Conservation (phyloP, 2,113 vertebrate genomes). For the Oryzias curvinotus region DNA sequence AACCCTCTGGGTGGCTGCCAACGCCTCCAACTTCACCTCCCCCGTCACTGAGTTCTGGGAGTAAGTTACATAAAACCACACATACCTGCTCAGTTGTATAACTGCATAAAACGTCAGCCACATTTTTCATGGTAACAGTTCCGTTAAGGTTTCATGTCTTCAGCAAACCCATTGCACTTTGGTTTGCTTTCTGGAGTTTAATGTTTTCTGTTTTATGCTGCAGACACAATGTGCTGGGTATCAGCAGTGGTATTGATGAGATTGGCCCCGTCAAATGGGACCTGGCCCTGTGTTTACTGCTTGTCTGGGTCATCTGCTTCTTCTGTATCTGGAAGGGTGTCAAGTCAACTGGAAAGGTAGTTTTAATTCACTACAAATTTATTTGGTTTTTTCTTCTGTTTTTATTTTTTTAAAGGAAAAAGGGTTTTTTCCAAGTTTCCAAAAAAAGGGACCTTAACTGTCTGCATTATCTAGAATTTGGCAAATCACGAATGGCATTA, state of each 20-base stretch:
- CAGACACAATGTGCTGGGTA: conserved; percentile 91
- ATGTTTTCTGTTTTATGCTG: neutral
- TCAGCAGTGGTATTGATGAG: conserved; percentile 87
- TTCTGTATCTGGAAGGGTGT: conserved; percentile 99
- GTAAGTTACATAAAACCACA: conserved; percentile 77
- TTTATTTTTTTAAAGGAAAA: neutral
- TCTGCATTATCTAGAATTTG: too few species aligned
- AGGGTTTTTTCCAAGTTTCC: too few species aligned
- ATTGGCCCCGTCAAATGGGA: conserved; percentile 92
- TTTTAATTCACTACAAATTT: neutral
- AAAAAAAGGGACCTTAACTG: too few species aligned
- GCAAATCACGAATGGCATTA: too few species aligned
- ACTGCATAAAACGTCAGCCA: neutral
- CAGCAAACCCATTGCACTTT: neutral
- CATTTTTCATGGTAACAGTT: neutral
- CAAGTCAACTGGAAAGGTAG: conserved; percentile 95
- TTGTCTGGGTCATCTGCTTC: conserved; percentile 96
- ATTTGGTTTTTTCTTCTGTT: neutral
- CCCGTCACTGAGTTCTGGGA: conserved; percentile 99
- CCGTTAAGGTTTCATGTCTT: neutral
- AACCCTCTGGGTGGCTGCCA: conserved; percentile 78
- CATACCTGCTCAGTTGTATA: conserved; percentile 8
- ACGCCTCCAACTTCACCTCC: conserved; percentile 88
- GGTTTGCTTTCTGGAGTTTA: neutral
- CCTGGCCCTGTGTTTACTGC: conserved; percentile 91